Base-by-base conservation (phyloP, 2,113 vertebrate species). In the Coreoperca whiteheadi region DNA sequence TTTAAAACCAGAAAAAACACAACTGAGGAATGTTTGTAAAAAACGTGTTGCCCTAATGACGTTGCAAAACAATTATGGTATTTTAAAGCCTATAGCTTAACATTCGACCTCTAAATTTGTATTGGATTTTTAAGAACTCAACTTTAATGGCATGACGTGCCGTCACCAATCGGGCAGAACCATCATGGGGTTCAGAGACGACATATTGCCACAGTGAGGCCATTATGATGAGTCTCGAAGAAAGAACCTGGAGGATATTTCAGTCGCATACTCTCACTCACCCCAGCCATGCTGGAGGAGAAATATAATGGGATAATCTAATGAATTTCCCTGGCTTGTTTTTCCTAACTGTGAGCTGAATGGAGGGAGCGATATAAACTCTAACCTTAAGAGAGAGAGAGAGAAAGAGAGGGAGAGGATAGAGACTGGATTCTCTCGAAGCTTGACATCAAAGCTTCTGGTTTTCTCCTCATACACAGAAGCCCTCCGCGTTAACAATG, bases 291-390 rank as follows among this genome's bases (percentile, higher is more conserved):
- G 74, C 86, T 86, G 80, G 70, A 90, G 79, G 57, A 91, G 88
- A 89, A 91, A 91, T 78, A 93, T 91, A 94, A 94, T 91, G 87
- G 90, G 90, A 91, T 91, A 91, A 94, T 93, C 83, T 87, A 93
- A 91, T 93, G 88, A 94, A 93, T 88, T 89, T 82, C 73, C 41
- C 16, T 0, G 83, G 86, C 91, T 94, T 93, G 88, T 89, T 93
- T 93, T 88, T 85, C 83, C 79, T 83, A 83, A 87, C 85, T 88
- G 86, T 74, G 87, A 80, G 80, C 67, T 90, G 87, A 93, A 93
- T 89, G 75, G 85, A 86, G 61, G 71, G 70, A 89, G 84, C 46
- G 28, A 91, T 91, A 87, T 90, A 81, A 94, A 92, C 89, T 92
- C 88, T 93, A 94, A 93, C 93, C 92, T 92, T 89, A 85, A 77